These are phyloP conservation scores for Plagodis dolabraria DNA, from an alignment of 2,888 invertebrate genomes.

Conservation along the genomic window DNA sequence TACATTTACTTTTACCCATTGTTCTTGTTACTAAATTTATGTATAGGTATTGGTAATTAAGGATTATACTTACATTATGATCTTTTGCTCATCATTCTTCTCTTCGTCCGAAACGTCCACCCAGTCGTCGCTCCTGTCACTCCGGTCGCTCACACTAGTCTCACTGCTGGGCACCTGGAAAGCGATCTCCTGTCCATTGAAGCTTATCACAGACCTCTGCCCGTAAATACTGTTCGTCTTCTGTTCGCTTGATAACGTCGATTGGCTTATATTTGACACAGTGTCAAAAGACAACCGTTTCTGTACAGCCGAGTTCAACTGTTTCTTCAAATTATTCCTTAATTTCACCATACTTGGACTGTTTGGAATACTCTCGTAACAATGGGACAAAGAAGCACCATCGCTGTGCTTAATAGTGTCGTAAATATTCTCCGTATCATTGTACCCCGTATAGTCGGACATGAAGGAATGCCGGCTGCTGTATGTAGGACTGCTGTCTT, in stretches of 20 bases:
- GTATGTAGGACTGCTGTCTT: conserved; percentile 70
- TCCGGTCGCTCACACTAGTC: conserved; percentile 84
- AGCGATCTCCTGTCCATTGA: conserved; percentile 78
- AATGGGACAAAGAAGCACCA: conserved; percentile 78
- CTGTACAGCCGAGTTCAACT: conserved; percentile 64
- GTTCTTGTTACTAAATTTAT: too few relatives aligned
- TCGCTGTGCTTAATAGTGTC: conserved; percentile 86
- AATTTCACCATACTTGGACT: conserved; percentile 79
- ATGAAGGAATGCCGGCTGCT: conserved; percentile 71
- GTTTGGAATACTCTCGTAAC: conserved; percentile 86
- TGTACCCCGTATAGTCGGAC: conserved; percentile 73
- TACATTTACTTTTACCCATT: too few relatives aligned
- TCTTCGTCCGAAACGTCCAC: conserved; percentile 87
- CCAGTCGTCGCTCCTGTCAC: conserved; percentile 88
- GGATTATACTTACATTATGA: conserved; percentile 83
- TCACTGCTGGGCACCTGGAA: conserved; percentile 84
- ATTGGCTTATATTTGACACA: conserved; percentile 78
- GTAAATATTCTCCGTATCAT: conserved; percentile 85
- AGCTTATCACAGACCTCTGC: conserved; percentile 78
- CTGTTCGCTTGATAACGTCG: conserved; percentile 85
- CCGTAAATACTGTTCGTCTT: conserved; percentile 87
- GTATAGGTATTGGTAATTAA: too few relatives aligned
- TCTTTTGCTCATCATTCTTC: conserved; percentile 76
- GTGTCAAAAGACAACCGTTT: conserved; percentile 77
- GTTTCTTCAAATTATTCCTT: conserved; percentile 68